phyloP scores from a whole-genome alignment of 2,888 invertebrate species.

The Coleophora deauratella region DNA sequence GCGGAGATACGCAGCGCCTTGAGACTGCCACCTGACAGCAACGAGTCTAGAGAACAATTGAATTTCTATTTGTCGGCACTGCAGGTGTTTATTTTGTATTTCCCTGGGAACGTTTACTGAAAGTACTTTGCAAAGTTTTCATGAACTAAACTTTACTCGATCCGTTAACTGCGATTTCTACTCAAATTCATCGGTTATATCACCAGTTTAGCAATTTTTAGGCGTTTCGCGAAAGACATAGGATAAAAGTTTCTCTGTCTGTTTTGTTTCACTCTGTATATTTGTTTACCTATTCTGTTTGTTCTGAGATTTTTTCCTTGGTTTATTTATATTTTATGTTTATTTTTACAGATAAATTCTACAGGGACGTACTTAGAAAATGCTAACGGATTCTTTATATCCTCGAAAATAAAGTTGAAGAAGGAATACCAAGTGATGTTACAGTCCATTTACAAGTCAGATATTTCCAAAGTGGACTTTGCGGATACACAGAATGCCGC shows the following conservation, averaged over 20 bases:
- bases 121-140: no score
- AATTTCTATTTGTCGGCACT: constrained; percentile 37
- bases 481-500: constrained; percentile 46
- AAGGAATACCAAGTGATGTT: constrained; percentile 57
- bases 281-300: no score
- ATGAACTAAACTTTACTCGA: no score
- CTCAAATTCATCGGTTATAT: no score
- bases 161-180: no score
- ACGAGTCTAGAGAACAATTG: constrained; percentile 46
- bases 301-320: no score
- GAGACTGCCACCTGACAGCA: constrained; percentile 59
- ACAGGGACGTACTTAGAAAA: constrained; percentile 45
- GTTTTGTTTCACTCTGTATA: no score
- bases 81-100: constrained; percentile 32
- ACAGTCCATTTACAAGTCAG: constrained; percentile 61
- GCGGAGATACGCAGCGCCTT: constrained; percentile 73
- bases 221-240: no score
- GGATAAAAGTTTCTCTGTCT: no score
- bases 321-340: neutral
- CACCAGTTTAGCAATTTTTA: no score
- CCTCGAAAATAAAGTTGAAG: constrained; percentile 46
- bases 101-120: no score
- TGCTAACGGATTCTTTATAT: constrained; percentile 65
- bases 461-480: constrained; percentile 68
- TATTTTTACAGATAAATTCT: constrained; percentile 36